phyloP scores from a whole-genome alignment of 2,888 invertebrate species.

The Emmelina monodactyla region DNA sequence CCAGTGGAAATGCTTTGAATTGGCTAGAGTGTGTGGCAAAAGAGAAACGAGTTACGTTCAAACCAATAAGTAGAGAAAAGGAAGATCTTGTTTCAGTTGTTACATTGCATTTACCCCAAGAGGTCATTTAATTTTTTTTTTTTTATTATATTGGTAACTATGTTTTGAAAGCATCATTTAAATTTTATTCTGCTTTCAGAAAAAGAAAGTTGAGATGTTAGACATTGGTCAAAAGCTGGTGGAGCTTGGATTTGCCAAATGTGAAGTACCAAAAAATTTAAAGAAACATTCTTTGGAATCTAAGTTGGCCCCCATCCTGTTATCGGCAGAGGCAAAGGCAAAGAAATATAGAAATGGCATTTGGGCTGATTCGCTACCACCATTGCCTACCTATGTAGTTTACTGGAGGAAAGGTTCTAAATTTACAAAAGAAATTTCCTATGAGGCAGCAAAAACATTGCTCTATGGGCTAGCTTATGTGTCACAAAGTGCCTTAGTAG shows the following conservation, averaged over 20 bases:
- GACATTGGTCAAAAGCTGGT: conserved; percentile 53
- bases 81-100: conserved; percentile 53
- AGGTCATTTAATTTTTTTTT: conserved; percentile 23
- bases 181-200: conserved; percentile 27
- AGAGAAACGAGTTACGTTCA: conserved; percentile 50
- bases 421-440: conserved; percentile 22
- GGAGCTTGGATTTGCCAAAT: conserved; percentile 55
- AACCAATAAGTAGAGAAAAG: conserved; percentile 50
- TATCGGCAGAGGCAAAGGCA: conserved; percentile 47
- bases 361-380: conserved; percentile 53
- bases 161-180: not conserved
- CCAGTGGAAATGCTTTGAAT: conserved; percentile 60
- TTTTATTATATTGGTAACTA: not conserved
- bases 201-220: conserved; percentile 41
- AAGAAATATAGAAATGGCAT: conserved; percentile 46
- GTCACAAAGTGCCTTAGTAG: conserved; percentile 33
- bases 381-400: conserved; percentile 37
- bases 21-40: conserved; percentile 67
- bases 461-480: conserved; percentile 26
- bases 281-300: conserved; percentile 46
- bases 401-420: conserved; percentile 46
- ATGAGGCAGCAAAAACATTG: conserved; percentile 29
- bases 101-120: conserved; percentile 46
- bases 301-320: conserved; percentile 36
- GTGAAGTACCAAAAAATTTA: conserved; percentile 33